These are phyloP conservation scores for Alitta virens DNA, from an alignment of 2,888 invertebrate species.

Conservation along the genomic window DNA sequence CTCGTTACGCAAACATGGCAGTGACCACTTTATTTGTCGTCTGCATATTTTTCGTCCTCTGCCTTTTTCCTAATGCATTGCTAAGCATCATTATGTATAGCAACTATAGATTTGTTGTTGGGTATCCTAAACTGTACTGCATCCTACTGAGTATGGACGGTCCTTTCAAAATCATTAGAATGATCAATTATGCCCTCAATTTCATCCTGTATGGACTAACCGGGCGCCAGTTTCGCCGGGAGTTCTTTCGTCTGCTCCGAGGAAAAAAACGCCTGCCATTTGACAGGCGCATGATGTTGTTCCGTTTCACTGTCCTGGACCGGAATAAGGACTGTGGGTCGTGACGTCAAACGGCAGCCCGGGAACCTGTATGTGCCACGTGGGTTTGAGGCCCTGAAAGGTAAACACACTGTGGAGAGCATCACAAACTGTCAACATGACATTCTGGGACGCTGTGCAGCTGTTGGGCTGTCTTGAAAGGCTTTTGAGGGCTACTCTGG, in stretches of 20 bases:
- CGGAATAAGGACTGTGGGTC: too few relatives aligned
- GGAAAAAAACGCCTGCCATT: too few relatives aligned
- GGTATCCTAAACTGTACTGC: slow-evolving; percentile 6
- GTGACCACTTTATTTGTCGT: slow-evolving; percentile 22
- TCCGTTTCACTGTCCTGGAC: too few relatives aligned
- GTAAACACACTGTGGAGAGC: too few relatives aligned
- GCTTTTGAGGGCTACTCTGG: too few relatives aligned
- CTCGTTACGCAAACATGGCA: slow-evolving; percentile 14
- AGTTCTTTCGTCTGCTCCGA: slow-evolving; percentile 7
- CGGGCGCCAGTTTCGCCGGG: slow-evolving; percentile 22
- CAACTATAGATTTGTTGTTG: background rate
- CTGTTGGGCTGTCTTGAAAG: too few relatives aligned
- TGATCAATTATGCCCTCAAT: slow-evolving; percentile 25
- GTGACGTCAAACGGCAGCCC: too few relatives aligned
- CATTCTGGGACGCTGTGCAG: too few relatives aligned
- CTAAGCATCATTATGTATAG: slow-evolving; percentile 10
- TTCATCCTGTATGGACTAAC: slow-evolving; percentile 24
- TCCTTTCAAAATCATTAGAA: slow-evolving; percentile 23
- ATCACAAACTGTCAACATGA: too few relatives aligned
- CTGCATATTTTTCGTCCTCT: slow-evolving; percentile 20
- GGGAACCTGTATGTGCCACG: too few relatives aligned
- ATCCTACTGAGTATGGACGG: slow-evolving; percentile 4
- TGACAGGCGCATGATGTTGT: too few relatives aligned
- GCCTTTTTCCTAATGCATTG: slow-evolving; percentile 20
- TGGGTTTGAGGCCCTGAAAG: too few relatives aligned